These are phyloP conservation scores for Mizuhopecten yessoensis DNA, from an alignment of 1,140 invertebrate genomes.

Conservation along the genomic window DNA sequence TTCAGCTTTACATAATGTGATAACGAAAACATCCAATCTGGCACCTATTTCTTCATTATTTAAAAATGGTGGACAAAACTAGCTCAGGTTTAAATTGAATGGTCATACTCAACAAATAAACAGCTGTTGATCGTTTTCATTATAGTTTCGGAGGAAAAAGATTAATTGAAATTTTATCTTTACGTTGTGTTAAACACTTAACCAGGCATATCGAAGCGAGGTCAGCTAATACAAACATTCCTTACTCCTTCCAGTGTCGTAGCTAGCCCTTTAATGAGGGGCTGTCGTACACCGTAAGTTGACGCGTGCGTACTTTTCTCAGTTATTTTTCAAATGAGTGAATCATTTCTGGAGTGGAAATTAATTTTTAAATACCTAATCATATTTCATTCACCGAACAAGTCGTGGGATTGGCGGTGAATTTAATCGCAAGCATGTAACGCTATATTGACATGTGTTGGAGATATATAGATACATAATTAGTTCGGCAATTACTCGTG, in stretches of 20 bases:
- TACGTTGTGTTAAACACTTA: background rate
- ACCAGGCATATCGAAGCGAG: background rate
- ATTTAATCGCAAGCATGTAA: background rate
- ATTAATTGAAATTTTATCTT: slow-evolving; percentile 40
- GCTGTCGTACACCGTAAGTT: background rate
- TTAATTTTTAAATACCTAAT: background rate
- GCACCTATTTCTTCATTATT: background rate
- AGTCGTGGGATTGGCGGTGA: background rate
- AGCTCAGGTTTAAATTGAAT: background rate
- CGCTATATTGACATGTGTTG: background rate
- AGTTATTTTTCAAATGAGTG: background rate
- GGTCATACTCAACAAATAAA: background rate
- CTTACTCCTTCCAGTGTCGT: background rate
- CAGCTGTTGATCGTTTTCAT: background rate
- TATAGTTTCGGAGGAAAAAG: background rate
- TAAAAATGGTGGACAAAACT: background rate
- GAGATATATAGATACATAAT: background rate
- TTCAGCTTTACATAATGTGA: no score
- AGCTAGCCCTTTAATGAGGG: slow-evolving; percentile 2
- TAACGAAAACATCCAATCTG: background rate
- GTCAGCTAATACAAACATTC: background rate
- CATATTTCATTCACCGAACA: background rate
- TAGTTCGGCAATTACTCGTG: background rate
- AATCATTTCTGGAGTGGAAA: background rate
- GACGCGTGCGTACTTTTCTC: background rate